Evolutionary conservation across 1,140 invertebrate species (phyloP).

Genomic region (Limonius californicus): DNA sequence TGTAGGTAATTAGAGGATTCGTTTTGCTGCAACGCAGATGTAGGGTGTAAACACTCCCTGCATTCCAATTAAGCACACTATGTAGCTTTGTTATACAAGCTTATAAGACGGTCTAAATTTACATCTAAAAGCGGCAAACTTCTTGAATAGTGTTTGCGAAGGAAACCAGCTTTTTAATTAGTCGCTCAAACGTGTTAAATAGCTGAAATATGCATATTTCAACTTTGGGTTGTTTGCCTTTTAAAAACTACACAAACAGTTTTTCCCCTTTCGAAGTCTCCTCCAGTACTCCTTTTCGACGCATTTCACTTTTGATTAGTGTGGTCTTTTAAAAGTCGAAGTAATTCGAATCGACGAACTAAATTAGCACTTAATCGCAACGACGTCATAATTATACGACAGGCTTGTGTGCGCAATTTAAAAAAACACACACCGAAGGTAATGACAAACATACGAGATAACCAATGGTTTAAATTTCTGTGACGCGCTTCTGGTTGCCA

Average conservation of each 20-base stretch:
- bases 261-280: not conserved
- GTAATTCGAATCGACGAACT: too few species aligned
- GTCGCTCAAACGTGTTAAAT: conserved; percentile 1
- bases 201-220: conserved; percentile 4
- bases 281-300: too few species aligned
- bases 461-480: too few species aligned
- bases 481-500: not conserved
- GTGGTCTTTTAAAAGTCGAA: too few species aligned
- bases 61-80: conserved; percentile 7
- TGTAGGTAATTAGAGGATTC: conserved; percentile 7
- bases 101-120: conserved; percentile 4
- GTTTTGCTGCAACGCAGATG: conserved; percentile 4
- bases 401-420: too few species aligned
- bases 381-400: too few species aligned
- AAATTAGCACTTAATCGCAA: too few species aligned
- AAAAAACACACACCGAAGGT: too few species aligned
- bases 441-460: too few species aligned
- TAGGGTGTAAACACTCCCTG: not conserved
- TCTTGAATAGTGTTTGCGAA: conserved; percentile 4
- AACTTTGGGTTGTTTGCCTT: not conserved
- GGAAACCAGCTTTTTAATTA: conserved; percentile 9
- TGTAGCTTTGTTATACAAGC: conserved; percentile 13
- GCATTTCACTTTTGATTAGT: too few species aligned
- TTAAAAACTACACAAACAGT: not conserved
- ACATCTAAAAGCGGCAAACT: conserved; percentile 1